phyloP scores from a whole-genome alignment of 2,113 vertebrate genomes.

The Engraulis encrasicolus region DNA sequence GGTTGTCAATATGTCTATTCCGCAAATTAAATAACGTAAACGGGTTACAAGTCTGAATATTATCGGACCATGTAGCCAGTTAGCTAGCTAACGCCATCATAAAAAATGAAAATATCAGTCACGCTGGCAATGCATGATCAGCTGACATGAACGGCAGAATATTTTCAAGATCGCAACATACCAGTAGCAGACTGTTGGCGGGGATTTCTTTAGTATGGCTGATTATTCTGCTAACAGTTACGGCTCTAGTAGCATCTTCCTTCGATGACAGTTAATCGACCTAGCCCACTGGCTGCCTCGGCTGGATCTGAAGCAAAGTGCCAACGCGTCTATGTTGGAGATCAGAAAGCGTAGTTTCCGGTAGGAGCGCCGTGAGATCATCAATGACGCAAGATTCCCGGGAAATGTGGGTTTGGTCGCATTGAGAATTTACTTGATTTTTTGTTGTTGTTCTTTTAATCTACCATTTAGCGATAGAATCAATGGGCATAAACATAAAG shows the following conservation, averaged over 20 bases:
- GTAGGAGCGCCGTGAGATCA: background rate
- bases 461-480: too few species aligned
- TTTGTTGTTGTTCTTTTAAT: too few species aligned
- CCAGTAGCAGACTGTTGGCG: background rate
- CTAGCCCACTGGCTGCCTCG: background rate
- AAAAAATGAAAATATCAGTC: background rate
- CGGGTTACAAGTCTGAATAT: background rate
- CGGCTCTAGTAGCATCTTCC: background rate
- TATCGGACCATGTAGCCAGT: background rate
- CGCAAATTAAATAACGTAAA: background rate
- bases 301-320: constrained; percentile 15
- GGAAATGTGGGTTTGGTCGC: background rate
- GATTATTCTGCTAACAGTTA: background rate
- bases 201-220: background rate
- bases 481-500: background rate
- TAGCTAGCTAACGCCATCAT: constrained; percentile 2
- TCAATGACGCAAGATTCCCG: background rate
- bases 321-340: constrained; percentile 13
- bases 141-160: background rate
- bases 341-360: constrained; percentile 6
- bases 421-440: background rate
- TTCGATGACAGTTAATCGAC: background rate
- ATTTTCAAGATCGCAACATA: background rate
- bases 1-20: background rate
- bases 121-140: background rate